Conservation (phyloP, 2,113 vertebrate genomes). For the Noctilio leporinus region DNA sequence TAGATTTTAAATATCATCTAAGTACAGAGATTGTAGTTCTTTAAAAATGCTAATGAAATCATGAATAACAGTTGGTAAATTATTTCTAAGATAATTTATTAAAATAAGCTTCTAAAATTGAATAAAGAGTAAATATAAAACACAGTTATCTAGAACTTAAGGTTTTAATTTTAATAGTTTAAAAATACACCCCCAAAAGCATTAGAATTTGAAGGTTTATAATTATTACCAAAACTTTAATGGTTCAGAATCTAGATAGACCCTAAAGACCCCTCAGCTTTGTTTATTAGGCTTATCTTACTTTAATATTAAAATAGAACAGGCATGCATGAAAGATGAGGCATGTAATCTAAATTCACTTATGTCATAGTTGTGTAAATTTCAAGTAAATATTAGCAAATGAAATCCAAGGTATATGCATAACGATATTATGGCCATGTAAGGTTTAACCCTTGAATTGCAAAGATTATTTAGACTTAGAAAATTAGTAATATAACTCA, state of each 20-base stretch:
- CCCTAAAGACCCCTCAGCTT: neutral
- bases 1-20: neutral
- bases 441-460: neutral
- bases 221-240: neutral
- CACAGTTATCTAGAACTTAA: neutral
- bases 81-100: neutral
- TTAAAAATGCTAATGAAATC: neutral
- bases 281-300: neutral
- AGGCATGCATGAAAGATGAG: neutral
- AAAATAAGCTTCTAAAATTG: neutral
- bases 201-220: neutral
- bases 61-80: neutral
- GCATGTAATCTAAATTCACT: neutral
- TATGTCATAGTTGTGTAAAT: neutral
- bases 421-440: neutral
- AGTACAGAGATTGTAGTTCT: neutral
- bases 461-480: neutral
- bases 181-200: neutral
- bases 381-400: neutral
- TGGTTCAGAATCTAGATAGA: neutral
- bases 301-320: neutral
- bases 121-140: neutral
- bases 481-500: neutral
- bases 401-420: neutral
- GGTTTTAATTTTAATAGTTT: neutral